These are phyloP conservation scores for Pyralis farinalis DNA, from an alignment of 2,888 invertebrate species.

Conservation along the genomic window DNA sequence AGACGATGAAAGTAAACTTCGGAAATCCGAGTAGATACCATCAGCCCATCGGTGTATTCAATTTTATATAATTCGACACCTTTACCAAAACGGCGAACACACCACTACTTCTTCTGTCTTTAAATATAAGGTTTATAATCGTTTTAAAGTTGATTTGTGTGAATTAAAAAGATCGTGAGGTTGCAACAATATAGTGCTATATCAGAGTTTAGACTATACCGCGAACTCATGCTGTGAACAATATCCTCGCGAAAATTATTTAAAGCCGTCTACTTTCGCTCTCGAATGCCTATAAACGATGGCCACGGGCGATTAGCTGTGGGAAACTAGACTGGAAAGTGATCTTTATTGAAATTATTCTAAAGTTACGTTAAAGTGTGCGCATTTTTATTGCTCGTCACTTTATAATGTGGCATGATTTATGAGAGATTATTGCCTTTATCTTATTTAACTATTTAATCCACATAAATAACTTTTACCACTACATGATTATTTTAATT, in stretches of 20 bases:
- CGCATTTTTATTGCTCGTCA: background rate
- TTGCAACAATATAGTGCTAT: background rate
- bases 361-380: background rate
- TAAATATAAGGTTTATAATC: slow-evolving; percentile 1
- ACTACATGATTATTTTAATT: no score
- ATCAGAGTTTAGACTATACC: slow-evolving; percentile 7
- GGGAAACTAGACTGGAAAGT: background rate
- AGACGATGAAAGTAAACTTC: slow-evolving; percentile 33
- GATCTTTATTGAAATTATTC: background rate
- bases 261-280: slow-evolving; percentile 63
- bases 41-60: slow-evolving; percentile 21
- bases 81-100: background rate
- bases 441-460: no score
- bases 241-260: slow-evolving; percentile 73
- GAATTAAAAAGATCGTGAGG: background rate
- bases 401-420: background rate
- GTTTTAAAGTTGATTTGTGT: background rate
- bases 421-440: no score
- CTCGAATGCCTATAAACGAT: background rate
- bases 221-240: slow-evolving; percentile 64
- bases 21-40: slow-evolving; percentile 27
- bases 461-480: no score
- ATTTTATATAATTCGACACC: slow-evolving; percentile 18
- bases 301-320: background rate
- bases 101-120: background rate